A percentile compares a stretch with the other conserved stretches of the same genome.
These are phyloP conservation scores for Ashinkailepas kermadecensis DNA, from an alignment of 2,888 invertebrate species.

Conservation along the genomic window DNA sequence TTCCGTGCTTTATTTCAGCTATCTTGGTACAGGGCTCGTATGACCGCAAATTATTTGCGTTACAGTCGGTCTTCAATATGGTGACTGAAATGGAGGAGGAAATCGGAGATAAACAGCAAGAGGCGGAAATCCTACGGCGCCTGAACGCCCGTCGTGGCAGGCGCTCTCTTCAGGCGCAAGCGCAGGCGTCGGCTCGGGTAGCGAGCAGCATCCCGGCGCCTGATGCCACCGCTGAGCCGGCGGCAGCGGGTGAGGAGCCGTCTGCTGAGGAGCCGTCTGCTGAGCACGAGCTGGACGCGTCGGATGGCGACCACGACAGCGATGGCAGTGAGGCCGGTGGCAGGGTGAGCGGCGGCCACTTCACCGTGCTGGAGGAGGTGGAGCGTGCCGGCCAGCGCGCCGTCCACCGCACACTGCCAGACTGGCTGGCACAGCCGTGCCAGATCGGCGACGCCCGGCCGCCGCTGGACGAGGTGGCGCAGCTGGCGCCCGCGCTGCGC, in stretches of 20 bases:
- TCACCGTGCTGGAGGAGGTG: conserved; percentile 60
- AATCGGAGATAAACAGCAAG: background rate
- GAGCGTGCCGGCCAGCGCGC: conserved; percentile 44
- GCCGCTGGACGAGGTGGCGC: conserved; percentile 14
- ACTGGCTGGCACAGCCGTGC: conserved; percentile 76
- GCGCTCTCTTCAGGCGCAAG: background rate
- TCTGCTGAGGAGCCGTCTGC: background rate
- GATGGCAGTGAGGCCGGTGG: background rate
- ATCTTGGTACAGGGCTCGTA: too few relatives aligned
- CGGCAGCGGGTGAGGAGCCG: background rate
- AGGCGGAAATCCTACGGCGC: background rate
- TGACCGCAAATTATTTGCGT: too few relatives aligned
- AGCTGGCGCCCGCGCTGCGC: conserved; percentile 25
- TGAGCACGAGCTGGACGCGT: background rate
- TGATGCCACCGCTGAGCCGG: background rate
- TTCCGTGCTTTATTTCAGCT: too few relatives aligned
- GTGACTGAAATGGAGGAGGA: too few relatives aligned
- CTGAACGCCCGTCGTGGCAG: conserved; percentile 6
- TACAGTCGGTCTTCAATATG: too few relatives aligned
- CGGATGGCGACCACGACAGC: background rate
- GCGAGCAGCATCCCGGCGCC: background rate
- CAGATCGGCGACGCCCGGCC: conserved; percentile 58
- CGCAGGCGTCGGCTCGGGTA: background rate
- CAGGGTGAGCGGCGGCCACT: conserved; percentile 37
- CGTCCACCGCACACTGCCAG: conserved; percentile 69